These are phyloP conservation scores for Hapalemur alaotrensis DNA, from an alignment of 2,797 vertebrate genomes.

Conservation along the genomic window DNA sequence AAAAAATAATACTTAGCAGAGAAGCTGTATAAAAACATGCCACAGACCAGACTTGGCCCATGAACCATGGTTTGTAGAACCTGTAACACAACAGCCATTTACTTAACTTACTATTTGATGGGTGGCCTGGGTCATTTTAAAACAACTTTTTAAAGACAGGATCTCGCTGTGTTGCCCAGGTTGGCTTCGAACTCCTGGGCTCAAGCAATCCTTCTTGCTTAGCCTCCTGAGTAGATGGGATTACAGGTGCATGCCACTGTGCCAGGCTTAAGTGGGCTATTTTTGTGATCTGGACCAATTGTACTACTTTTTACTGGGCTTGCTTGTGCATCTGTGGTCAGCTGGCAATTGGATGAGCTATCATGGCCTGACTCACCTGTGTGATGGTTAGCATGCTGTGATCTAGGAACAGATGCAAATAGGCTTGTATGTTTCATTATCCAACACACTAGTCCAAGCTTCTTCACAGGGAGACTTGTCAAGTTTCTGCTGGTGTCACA, in stretches of 20 bases:
- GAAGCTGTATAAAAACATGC: not conserved
- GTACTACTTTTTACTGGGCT: not conserved
- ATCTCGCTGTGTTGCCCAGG: no score
- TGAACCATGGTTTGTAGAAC: not conserved
- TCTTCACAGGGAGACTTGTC: not conserved
- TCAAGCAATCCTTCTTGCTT: not conserved
- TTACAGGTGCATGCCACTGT: not conserved
- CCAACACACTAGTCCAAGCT: not conserved
- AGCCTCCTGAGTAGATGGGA: not conserved
- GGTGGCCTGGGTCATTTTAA: not conserved
- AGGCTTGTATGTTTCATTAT: not conserved
- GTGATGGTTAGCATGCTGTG: not conserved
- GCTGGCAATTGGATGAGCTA: not conserved
- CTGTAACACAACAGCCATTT: not conserved
- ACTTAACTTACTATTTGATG: not conserved
- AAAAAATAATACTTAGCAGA: not conserved
- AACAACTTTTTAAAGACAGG: not conserved
- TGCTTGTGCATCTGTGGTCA: not conserved
- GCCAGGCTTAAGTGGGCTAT: not conserved
- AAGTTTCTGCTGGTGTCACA: not conserved
- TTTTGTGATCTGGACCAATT: not conserved
- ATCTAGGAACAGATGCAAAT: slow-evolving; percentile 25
- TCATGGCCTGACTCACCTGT: not conserved
- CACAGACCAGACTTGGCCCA: not conserved
- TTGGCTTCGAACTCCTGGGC: not conserved